Base-by-base conservation (phyloP, 2,113 vertebrate genomes). In the Peromyscus maniculatus region DNA sequence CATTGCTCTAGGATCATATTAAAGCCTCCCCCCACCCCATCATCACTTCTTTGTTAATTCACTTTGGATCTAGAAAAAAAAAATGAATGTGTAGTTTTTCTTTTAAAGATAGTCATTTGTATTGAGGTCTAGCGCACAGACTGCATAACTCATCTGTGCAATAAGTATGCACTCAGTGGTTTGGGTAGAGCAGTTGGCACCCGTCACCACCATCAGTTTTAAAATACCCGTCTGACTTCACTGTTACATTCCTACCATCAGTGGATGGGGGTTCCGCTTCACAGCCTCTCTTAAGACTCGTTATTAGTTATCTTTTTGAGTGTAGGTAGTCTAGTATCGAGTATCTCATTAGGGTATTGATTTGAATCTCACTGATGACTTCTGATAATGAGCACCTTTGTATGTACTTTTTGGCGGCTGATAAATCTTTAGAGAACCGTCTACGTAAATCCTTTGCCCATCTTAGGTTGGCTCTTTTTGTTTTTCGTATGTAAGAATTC, bases 1-100 rank as follows among this genome's bases (percentile, higher is more conserved):
- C 96, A 93, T 92, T 97, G 96, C 82, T 96, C 97, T 94, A 94
- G 97, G 95, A 95, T 98, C 96, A 97, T 91, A 97, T 97, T 94
- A 74, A 83, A 43, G 3, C 46, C 5, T 7, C 84, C 69, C 93
- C 82, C 66, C 91, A 84, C 95, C 55, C 94, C 93, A 82, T 97
- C 87, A 93, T 92, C 93, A 82, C 90, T 84, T 64, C 97, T 98
- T 98, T 97, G 80, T 95, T 97, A 95, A 96, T 96, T 98, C 97
- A 93, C 91, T 79, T 97, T 98, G 91, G 94, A 97, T 97, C 97
- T 2, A 0, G 94, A 96, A 82, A 43, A 96, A 82, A 98, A 95
- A 95, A 67, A 22, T 36, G 95, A 59, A 66, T 95, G 77, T 10
- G 8, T 39, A 31, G 4, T 74, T 93, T 89, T 87, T 62, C 26